Evolutionary conservation across 1,140 invertebrate genomes (phyloP), one percentile per base, ranked within the genome.

Genomic region (Coptotermes formosanus): DNA sequence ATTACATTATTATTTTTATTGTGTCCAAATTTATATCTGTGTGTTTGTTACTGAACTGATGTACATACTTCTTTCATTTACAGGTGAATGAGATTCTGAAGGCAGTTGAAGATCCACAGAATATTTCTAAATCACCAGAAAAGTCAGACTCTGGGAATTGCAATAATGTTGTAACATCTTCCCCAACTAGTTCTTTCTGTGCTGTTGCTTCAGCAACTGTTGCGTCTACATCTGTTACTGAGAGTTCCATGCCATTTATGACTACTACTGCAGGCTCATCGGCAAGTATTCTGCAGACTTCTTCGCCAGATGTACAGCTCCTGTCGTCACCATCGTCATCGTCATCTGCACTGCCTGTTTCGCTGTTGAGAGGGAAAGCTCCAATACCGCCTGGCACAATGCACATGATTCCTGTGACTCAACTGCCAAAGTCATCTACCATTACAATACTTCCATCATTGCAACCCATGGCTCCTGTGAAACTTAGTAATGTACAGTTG

Each of bases 71-170:
- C 12, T 12, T 16, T 21, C 82, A 88, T 87, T 52, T 89, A 90
- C n/a, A 90, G 91, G 21, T 87, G 90, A 81, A 91, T 90, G 64
- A 75, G 25, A 75, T 75, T 75, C 64, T 75, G 3, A 75, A 16
- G 88, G 89, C 88, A 2, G 88, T 91, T 0, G 90, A 90, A 82
- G 64, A 75, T 25, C 64, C 64, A 14, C 64, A 75, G 64, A 75
- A 75, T 75, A 6, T n/a, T 25, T 75, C 64, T 12, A 75, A 55
- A 55, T 55, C 52, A 16, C 19, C 19, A 55, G 52, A 55, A 16
- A 55, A 55, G 16, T 55, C 19, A 4, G 52, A 55, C 52, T 21
- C 52, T 55, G 52, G 52, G 14, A 4, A 55, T 21, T 4, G 19
- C 52, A 19, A 16, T 55, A 21, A 55, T 55, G 52, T 38, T 38